Conservation (phyloP, 2,888 invertebrate species). For the Erynnis tages region DNA sequence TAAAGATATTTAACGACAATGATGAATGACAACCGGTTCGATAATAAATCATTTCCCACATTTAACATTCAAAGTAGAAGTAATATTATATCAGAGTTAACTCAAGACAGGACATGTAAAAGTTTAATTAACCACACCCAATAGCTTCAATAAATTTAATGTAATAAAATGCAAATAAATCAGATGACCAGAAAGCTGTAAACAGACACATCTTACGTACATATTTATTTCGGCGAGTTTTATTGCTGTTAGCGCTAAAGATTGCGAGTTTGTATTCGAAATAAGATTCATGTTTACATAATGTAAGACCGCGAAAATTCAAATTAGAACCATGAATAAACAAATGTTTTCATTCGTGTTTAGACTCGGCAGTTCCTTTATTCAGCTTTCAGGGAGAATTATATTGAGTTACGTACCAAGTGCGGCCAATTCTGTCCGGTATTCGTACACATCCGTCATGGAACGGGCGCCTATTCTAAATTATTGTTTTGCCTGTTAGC, state of each 20-base stretch:
- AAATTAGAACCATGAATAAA: slow-evolving; percentile 9
- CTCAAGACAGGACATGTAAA: too few species aligned
- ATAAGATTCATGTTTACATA: not conserved
- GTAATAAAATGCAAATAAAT: too few species aligned
- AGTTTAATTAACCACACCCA: too few species aligned
- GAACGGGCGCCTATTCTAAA: slow-evolving; percentile 60
- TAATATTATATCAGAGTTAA: too few species aligned
- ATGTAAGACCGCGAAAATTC: slow-evolving; percentile 2
- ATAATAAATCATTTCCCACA: not conserved
- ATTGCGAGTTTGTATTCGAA: not conserved
- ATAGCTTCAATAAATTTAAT: too few species aligned
- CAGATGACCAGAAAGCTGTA: not conserved
- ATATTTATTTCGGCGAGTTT: not conserved
- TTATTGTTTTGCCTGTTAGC: slow-evolving; percentile 41
- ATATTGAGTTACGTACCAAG: slow-evolving; percentile 60
- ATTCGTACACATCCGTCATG: slow-evolving; percentile 72
- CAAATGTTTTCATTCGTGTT: slow-evolving; percentile 41
- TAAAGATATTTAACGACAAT: not conserved
- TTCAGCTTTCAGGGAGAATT: slow-evolving; percentile 60
- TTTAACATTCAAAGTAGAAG: too few species aligned
- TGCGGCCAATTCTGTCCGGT: slow-evolving; percentile 54
- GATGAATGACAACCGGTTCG: not conserved
- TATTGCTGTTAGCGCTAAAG: not conserved
- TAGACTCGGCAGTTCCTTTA: slow-evolving; percentile 60
- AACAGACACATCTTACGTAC: not conserved